Evolutionary conservation across 2,113 vertebrate species (phyloP).

Genomic region (Cebus imitator): DNA sequence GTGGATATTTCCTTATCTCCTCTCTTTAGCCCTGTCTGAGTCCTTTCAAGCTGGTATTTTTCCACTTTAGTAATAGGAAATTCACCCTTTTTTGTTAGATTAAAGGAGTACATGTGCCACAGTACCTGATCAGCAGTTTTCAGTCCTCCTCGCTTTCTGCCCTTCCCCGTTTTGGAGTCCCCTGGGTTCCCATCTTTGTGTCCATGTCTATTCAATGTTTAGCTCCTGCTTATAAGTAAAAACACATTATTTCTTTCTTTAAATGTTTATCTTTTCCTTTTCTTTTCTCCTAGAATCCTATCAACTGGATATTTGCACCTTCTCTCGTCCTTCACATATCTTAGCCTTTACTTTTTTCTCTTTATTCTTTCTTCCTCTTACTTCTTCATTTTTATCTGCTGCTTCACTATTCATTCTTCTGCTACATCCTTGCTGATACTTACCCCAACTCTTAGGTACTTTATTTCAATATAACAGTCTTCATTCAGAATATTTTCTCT

Average conservation of each 20-base stretch:
- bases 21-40: neutral
- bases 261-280: neutral
- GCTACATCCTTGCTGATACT: neutral
- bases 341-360: neutral
- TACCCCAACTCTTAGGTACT: neutral
- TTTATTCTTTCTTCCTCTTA: neutral
- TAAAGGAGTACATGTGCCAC: too few relatives aligned
- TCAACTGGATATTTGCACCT: neutral
- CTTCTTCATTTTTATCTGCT: neutral
- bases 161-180: too few relatives aligned
- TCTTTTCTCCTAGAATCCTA: neutral
- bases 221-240: too few relatives aligned
- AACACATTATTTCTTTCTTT: neutral
- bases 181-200: too few relatives aligned
- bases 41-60: neutral
- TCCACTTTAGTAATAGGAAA: neutral
- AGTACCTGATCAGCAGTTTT: too few relatives aligned
- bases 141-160: too few relatives aligned
- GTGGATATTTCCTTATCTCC: neutral
- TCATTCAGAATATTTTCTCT: neutral
- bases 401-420: neutral
- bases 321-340: neutral
- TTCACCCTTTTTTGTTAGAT: neutral
- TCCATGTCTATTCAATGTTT: too few relatives aligned
- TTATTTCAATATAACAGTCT: neutral